phyloP scores from a whole-genome alignment of 1,140 invertebrate species.

The Eriocheir sinensis region DNA sequence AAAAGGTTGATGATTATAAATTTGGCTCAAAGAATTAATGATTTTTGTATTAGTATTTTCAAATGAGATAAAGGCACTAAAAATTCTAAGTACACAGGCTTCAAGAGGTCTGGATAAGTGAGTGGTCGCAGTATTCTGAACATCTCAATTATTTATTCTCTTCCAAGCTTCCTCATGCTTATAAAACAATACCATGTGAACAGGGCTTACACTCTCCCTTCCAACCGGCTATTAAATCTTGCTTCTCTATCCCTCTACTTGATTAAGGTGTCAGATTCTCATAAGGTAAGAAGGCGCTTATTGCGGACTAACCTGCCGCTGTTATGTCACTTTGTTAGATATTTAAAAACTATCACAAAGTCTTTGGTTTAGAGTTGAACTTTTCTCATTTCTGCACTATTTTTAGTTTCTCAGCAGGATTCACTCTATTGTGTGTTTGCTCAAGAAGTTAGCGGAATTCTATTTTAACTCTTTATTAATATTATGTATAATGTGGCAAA shows the following conservation, averaged over 20 bases:
- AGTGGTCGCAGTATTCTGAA: neutral
- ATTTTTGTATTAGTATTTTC: too few relatives aligned
- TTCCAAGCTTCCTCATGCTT: neutral
- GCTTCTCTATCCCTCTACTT: conserved; percentile 54
- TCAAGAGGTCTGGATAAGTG: neutral
- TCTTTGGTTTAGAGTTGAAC: conserved; percentile 67
- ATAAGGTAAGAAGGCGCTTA: conserved; percentile 67
- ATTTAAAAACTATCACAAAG: conserved; percentile 53
- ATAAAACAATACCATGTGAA: conserved; percentile 37
- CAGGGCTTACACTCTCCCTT: conserved; percentile 25
- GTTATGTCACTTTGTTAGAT: conserved; percentile 55
- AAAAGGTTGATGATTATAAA: too few relatives aligned
- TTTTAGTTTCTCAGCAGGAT: conserved; percentile 75
- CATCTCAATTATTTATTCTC: conserved; percentile 30
- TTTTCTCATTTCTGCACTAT: conserved; percentile 62
- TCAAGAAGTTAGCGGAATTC: conserved; percentile 77
- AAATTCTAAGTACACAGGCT: neutral
- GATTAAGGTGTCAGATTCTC: conserved; percentile 68
- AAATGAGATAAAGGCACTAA: too few relatives aligned
- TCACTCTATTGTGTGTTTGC: conserved; percentile 77
- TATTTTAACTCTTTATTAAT: conserved; percentile 78
- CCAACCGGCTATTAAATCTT: conserved; percentile 30
- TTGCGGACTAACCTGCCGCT: conserved; percentile 62
- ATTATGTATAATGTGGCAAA: conserved; percentile 78
- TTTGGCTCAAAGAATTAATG: neutral